Evolutionary conservation across 2,888 invertebrate species (phyloP).

Genomic region (Drosophila sordidula): DNA sequence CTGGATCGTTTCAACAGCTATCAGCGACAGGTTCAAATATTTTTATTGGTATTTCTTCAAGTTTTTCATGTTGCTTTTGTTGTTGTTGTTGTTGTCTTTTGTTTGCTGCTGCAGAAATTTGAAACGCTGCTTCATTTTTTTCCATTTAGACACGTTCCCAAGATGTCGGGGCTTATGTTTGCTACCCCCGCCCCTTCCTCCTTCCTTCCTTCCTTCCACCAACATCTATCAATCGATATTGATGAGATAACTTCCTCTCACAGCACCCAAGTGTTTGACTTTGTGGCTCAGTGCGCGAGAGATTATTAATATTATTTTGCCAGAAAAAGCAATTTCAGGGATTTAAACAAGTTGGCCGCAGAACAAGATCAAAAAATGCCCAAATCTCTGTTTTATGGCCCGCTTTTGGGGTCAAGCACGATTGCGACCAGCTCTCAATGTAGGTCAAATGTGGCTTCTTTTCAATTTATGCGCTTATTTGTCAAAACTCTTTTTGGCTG

Average conservation of each 20-base stretch:
- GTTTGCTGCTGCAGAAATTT: conserved; percentile 44
- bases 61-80: conserved; percentile 2
- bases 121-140: conserved; percentile 57
- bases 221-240: conserved; percentile 46
- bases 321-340: conserved; percentile 42
- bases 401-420: conserved; percentile 43
- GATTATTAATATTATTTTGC: conserved; percentile 48
- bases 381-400: conserved; percentile 10
- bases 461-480: conserved; percentile 67
- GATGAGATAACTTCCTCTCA: conserved; percentile 58
- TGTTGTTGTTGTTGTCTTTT: conserved; percentile 12
- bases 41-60: conserved; percentile 46
- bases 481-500: conserved; percentile 32
- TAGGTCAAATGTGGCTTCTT: conserved; percentile 54
- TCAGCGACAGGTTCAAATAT: conserved; percentile 37
- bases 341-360: conserved; percentile 32
- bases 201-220: background rate
- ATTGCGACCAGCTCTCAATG: conserved; percentile 39
- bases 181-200: background rate
- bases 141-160: conserved; percentile 61
- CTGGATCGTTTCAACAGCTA: conserved; percentile 17
- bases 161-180: conserved; percentile 23
- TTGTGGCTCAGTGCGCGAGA: conserved; percentile 18
- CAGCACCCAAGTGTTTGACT: conserved; percentile 40
- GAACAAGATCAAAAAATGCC: conserved; percentile 14